Percentiles rank a stretch among this genome's conserved stretches.
Evolutionary conservation across 2,797 vertebrate species (phyloP).

Genomic region (Sebastes melanostomus): DNA sequence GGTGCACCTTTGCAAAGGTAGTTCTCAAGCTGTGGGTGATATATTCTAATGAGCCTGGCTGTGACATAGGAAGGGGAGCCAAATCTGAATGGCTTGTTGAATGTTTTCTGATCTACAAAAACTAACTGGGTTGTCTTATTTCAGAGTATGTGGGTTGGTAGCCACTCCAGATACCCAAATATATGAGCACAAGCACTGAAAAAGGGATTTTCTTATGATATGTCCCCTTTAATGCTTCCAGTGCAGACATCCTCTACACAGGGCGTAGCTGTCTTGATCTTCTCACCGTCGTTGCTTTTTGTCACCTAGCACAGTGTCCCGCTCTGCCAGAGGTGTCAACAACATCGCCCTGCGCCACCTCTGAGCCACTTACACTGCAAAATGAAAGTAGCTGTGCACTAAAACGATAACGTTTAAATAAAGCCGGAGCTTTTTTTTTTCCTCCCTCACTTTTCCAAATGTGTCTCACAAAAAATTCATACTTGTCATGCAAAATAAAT

Average conservation of each 20-base stretch:
- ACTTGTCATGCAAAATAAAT: conserved; percentile 85
- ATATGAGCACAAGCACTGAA: too few species aligned
- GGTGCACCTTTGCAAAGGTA: too few species aligned
- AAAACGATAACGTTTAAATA: conserved; percentile 71
- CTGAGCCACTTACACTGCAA: conserved; percentile 49
- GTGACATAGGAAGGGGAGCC: too few species aligned
- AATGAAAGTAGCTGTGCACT: conserved; percentile 51
- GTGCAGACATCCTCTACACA: neutral
- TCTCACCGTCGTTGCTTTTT: conserved; percentile 2
- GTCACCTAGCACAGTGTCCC: conserved; percentile 29
- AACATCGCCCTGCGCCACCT: conserved; percentile 45
- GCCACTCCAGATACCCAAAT: too few species aligned
- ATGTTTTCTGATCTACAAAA: too few species aligned
- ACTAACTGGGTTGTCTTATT: too few species aligned
- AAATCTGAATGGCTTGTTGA: too few species aligned
- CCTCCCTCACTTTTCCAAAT: conserved; percentile 50
- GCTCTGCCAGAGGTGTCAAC: conserved; percentile 55
- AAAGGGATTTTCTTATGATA: too few species aligned
- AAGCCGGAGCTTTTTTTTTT: conserved; percentile 41
- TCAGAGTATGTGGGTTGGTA: too few species aligned
- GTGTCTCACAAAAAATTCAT: conserved; percentile 82
- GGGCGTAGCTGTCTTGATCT: neutral
- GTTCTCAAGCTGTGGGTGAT: too few species aligned
- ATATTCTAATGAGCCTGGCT: too few species aligned
- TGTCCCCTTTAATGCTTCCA: neutral